Evolutionary conservation across 2,888 invertebrate genomes (phyloP), one percentile per base, ranked within the genome.

Genomic region (Theretra japonica): DNA sequence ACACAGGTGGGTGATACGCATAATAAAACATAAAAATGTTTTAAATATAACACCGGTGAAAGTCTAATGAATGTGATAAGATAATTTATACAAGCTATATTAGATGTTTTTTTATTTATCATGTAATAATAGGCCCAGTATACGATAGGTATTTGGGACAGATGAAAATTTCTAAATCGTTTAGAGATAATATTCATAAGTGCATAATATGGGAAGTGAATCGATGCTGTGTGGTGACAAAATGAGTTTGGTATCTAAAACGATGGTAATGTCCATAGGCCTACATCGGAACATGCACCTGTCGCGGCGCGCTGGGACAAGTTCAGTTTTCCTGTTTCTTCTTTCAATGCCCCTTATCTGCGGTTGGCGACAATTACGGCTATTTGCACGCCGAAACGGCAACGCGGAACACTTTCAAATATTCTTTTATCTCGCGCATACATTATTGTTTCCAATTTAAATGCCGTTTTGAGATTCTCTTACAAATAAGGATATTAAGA

Each of bases 21-120:
- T 77, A 75, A 80, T 77, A 79, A 74, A 80, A 77, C 60, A 76
- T 74, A 77, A 70, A 75, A 72, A 72, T 70, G 70, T 79, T 79
- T 77, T 74, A 81, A 82, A 84, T 83, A 81, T 82, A 78, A 76
- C 82, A 79, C 75, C 77, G 84, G 88, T 86, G 89, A 90, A 90
- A 89, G 90, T 90, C 82, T 83, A 81, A 83, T 81, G 81, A 82
- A 81, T 74, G 72, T 82, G 89, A 88, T 87, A 90, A 87, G 83
- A 75, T 82, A 86, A 86, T 84, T 80, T 82, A 83, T 86, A 75
- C 79, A 81, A 78, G 77, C 80, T 76, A 78, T 80, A 79, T 79
- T 81, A 75, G 76, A 84, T 79, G 80, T 82, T 77, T 82, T 82
- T 82, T 74, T 75, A 83, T 81, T 81, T 81, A 75, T 79, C 75